Evolutionary conservation across 2,888 invertebrate genomes (phyloP), one percentile per base, ranked within the genome.

Genomic region (Hedychridium roseum): DNA sequence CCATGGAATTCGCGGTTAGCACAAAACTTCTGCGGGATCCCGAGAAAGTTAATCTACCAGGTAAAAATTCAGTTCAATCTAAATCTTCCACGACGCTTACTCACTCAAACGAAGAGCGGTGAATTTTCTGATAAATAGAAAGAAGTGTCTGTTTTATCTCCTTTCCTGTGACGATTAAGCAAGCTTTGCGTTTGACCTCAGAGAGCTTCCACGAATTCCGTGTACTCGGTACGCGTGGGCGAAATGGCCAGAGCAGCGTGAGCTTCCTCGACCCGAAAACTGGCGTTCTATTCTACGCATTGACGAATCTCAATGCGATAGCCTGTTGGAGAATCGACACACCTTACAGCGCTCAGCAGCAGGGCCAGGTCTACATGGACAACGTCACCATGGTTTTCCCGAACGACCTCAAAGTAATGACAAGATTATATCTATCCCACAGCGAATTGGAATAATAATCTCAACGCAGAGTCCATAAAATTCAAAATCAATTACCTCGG

Each of bases 241-340:
- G 84, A 0, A 88, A 88, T 58, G 86, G 86, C 0, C 91, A 91
- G 70, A 88, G 90, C 1, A 88, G 88, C 47, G 88, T 84, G 0
- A 86, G 89, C 0, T 90, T 89, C 66, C 71, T 90, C 1, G 89
- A 91, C 56, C 85, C 85, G 15, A 83, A 85, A 53, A 86, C 88
- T 0, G 88, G 88, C 1, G 88, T 91, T 0, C 75, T 91, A 0
- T 89, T 91, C 74, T 91, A 91, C 71, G 85, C 89, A 0, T 73
- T 91, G 42, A 85, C 90, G 0, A 90, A 91, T 68, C 72, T 89
- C 12, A 90, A 91, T 68, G 88, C 90, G 0, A 86, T 91, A 0
- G 90, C 88, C 0, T 91, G 91, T 66, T 91, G 91, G 91, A 86
- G 84, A 61, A 88, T 89, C 0, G 85, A 86, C 0, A 87, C 86